Percentiles rank a stretch among this genome's conserved stretches.
These are phyloP conservation scores for Cebus imitator DNA, from an alignment of 2,113 vertebrate species.

Conservation along the genomic window DNA sequence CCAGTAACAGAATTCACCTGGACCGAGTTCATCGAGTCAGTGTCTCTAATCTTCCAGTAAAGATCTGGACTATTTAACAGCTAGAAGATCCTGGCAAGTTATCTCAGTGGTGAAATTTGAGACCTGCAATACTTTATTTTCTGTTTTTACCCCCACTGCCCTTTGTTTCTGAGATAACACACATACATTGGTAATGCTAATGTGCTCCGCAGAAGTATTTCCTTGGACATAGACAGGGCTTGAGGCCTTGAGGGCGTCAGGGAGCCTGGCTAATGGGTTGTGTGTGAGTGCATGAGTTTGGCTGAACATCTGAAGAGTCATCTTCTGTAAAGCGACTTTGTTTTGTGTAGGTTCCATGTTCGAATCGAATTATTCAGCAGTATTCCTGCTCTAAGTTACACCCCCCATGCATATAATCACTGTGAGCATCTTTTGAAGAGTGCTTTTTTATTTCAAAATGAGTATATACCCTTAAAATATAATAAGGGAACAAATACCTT, in stretches of 20 bases:
- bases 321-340: background rate
- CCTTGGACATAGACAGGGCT: background rate
- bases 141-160: background rate
- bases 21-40: rapidly evolving
- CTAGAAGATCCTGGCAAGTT: background rate
- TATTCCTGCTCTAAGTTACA: background rate
- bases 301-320: background rate
- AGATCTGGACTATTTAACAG: background rate
- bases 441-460: background rate
- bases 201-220: background rate
- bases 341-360: background rate
- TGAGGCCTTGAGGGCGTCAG: background rate
- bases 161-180: background rate
- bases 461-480: background rate
- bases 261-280: background rate
- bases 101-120: background rate
- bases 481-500: background rate
- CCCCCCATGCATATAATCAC: background rate
- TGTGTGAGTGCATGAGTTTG: background rate
- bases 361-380: background rate
- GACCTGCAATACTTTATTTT: background rate
- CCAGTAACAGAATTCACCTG: background rate
- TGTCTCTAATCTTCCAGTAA: background rate
- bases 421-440: background rate
- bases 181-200: background rate